Conservation (phyloP, 1,140 invertebrate genomes). For the Andricus grossulariae region DNA sequence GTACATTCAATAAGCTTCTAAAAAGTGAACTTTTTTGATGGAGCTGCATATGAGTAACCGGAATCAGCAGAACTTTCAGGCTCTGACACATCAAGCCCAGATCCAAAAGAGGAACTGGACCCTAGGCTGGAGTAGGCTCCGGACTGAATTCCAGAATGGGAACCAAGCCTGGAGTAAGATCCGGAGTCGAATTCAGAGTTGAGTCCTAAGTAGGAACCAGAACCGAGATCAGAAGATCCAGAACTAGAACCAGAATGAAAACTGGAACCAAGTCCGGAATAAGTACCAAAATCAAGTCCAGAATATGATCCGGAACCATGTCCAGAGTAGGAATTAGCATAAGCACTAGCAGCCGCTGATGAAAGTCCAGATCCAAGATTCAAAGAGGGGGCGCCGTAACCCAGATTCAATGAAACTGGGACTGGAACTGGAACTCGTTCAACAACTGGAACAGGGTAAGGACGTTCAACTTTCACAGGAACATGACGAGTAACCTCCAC, state of each 20-base stretch:
- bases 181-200: slow-evolving; percentile 1
- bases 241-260: slow-evolving; percentile 13
- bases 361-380: slow-evolving; percentile 34
- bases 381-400: neutral
- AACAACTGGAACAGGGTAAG: slow-evolving; percentile 57
- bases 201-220: neutral
- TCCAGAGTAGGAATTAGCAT: slow-evolving; percentile 4
- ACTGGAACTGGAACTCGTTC: slow-evolving; percentile 41
- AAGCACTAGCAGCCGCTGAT: neutral
- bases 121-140: neutral
- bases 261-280: slow-evolving; percentile 14
- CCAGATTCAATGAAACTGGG: slow-evolving; percentile 21
- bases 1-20: neutral
- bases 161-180: neutral
- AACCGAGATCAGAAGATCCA: neutral
- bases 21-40: neutral
- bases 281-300: neutral
- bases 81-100: neutral
- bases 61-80: neutral
- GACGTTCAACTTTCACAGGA: slow-evolving; percentile 57
- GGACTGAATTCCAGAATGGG: neutral
- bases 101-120: neutral
- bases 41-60: slow-evolving; percentile 36
- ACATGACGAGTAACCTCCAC: slow-evolving; percentile 57
- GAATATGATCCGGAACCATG: neutral